A percentile compares a stretch with the other conserved stretches of the same genome.
phyloP scores from a whole-genome alignment of 2,888 invertebrate genomes.

The Chouioia cunea region DNA sequence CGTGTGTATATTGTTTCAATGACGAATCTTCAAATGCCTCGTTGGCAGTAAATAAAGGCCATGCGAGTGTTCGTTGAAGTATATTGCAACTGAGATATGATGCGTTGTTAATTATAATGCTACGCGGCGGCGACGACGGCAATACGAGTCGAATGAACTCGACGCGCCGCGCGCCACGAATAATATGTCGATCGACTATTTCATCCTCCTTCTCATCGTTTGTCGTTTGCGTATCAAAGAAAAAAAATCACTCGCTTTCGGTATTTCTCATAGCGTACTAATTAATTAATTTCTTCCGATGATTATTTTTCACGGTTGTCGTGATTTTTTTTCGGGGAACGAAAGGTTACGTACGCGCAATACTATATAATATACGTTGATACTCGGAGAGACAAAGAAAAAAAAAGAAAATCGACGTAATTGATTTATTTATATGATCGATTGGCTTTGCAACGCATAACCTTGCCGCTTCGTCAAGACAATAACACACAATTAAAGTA shows the following conservation, averaged over 20 bases:
- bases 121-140: too few species aligned
- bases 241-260: conserved; percentile 1
- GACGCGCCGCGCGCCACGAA: conserved; percentile 37
- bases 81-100: too few species aligned
- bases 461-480: conserved; percentile 23
- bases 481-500: conserved; percentile 43
- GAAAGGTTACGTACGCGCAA: neutral
- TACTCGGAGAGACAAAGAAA: conserved; percentile 7
- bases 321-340: neutral
- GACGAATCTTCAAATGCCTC: too few species aligned
- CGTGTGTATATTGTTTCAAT: too few species aligned
- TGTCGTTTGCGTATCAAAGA: neutral
- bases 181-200: conserved; percentile 12
- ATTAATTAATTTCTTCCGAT: neutral
- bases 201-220: neutral
- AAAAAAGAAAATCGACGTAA: conserved; percentile 26
- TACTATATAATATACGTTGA: neutral
- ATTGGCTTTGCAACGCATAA: conserved; percentile 22
- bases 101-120: too few species aligned
- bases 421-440: conserved; percentile 38
- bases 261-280: conserved; percentile 17
- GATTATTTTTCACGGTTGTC: conserved; percentile 4
- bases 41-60: too few species aligned
- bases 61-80: too few species aligned
- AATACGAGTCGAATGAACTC: conserved; percentile 41